A percentile compares a stretch with the other conserved stretches of the same genome.
Conservation (phyloP, 2,888 invertebrate genomes). For the Dolichomitus sp. region DNA sequence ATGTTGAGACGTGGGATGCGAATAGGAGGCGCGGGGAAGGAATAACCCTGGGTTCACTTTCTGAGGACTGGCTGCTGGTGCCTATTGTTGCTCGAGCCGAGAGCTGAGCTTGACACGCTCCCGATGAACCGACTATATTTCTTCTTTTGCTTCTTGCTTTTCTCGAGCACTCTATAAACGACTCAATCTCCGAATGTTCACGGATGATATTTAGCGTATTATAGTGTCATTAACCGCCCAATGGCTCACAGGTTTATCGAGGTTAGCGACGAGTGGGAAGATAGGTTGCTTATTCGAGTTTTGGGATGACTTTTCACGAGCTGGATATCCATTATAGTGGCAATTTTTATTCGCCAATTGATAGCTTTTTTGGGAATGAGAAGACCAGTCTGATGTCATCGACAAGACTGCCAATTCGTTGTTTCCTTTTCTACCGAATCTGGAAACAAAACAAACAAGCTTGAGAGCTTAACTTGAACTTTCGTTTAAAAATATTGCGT, state of each 20-base stretch:
- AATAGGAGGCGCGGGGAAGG: conserved; percentile 11
- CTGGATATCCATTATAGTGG: not conserved
- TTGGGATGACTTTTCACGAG: not conserved
- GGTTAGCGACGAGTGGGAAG: not conserved
- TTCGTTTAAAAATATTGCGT: not conserved
- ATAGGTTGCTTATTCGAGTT: not conserved
- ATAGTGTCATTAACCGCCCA: conserved; percentile 73
- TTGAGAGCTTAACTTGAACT: not conserved
- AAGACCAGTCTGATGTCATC: not conserved
- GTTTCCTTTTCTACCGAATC: not conserved
- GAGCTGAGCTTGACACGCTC: conserved; percentile 51
- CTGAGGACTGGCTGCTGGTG: conserved; percentile 23
- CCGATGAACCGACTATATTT: conserved; percentile 53
- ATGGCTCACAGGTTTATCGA: conserved; percentile 58
- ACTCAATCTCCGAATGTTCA: conserved; percentile 62
- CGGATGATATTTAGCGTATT: conserved; percentile 70
- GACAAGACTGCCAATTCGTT: not conserved
- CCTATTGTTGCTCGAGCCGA: conserved; percentile 50
- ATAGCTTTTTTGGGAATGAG: not conserved
- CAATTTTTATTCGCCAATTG: not conserved
- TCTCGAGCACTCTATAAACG: conserved; percentile 30
- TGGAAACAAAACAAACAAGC: not conserved
- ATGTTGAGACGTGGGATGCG: conserved; percentile 59
- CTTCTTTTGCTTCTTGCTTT: conserved; percentile 39
- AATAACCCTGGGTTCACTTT: conserved; percentile 24